Conservation (phyloP, 2,888 invertebrate genomes). For the Noctua fimbriata region DNA sequence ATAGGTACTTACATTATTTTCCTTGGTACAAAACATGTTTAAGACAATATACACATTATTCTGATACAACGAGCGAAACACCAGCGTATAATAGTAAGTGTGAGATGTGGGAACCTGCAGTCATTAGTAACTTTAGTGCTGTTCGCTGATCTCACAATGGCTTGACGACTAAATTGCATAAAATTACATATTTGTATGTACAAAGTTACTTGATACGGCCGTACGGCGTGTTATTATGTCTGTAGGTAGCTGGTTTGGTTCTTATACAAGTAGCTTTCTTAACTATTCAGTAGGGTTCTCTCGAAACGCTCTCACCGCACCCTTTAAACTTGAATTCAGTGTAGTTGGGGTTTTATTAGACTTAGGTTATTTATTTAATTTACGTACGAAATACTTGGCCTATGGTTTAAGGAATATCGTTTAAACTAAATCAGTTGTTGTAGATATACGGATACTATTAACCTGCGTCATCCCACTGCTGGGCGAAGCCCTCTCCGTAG, state of each 20-base stretch:
- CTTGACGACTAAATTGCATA: constrained; percentile 65
- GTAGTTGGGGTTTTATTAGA: neutral
- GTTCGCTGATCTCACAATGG: constrained; percentile 62
- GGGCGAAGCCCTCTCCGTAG: neutral
- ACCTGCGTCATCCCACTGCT: neutral
- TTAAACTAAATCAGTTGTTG: neutral
- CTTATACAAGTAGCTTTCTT: constrained; percentile 39
- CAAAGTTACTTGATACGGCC: constrained; percentile 20
- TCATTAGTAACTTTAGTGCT: constrained; percentile 50
- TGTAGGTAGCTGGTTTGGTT: constrained; percentile 38
- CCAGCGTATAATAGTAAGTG: constrained; percentile 38
- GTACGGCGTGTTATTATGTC: constrained; percentile 51
- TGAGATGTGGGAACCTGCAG: constrained; percentile 55
- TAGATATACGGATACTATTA: neutral
- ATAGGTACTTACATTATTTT: constrained; percentile 16
- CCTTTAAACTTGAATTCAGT: constrained; percentile 10
- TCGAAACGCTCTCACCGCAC: constrained; percentile 4
- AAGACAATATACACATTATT: constrained; percentile 52
- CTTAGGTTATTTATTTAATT: constrained; percentile 13
- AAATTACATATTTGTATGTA: constrained; percentile 53
- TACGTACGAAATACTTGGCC: neutral
- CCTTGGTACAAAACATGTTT: constrained; percentile 20
- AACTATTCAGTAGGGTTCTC: constrained; percentile 20
- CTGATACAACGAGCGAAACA: constrained; percentile 53
- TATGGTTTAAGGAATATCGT: neutral